Percentiles rank a stretch among this genome's conserved stretches.
Conservation (phyloP, 2,113 vertebrate genomes). For the Forbesichthys agassizii region DNA sequence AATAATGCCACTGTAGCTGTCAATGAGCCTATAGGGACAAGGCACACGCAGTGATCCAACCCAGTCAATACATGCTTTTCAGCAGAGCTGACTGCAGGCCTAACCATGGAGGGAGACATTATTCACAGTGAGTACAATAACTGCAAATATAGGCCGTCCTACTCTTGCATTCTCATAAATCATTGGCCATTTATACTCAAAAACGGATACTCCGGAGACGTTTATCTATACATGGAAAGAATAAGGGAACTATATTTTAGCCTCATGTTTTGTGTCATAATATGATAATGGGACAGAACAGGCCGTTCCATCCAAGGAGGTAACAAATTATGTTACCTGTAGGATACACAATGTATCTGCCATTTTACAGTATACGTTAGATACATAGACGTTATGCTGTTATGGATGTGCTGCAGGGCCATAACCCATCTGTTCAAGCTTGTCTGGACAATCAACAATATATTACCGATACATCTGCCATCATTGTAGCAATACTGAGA, state of each 20-base stretch:
- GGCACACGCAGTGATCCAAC: conserved; percentile 41
- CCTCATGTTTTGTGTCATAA: conserved; percentile 23
- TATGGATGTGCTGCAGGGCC: conserved; percentile 2
- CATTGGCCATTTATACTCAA: conserved; percentile 56
- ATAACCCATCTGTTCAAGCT: conserved; percentile 2
- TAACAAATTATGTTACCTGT: too few species aligned
- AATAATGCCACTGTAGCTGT: conserved; percentile 23
- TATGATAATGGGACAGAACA: neutral
- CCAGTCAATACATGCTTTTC: conserved; percentile 59
- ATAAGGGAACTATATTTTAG: conserved; percentile 15
- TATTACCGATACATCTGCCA: neutral
- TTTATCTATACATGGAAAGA: conserved; percentile 24
- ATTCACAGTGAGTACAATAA: conserved; percentile 61
- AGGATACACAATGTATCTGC: neutral
- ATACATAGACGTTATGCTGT: conserved; percentile 19
- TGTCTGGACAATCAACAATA: conserved; percentile 7
- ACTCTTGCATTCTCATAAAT: conserved; percentile 63
- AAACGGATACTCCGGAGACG: conserved; percentile 26
- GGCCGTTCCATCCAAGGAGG: too few species aligned
- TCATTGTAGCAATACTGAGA: conserved; percentile 11
- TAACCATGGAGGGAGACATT: conserved; percentile 45
- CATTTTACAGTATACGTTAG: too few species aligned
- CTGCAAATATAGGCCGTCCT: conserved; percentile 54
- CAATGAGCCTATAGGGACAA: conserved; percentile 20
- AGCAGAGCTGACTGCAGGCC: conserved; percentile 34